phyloP scores from a whole-genome alignment of 2,888 invertebrate genomes.

The Amphipoea oculea region DNA sequence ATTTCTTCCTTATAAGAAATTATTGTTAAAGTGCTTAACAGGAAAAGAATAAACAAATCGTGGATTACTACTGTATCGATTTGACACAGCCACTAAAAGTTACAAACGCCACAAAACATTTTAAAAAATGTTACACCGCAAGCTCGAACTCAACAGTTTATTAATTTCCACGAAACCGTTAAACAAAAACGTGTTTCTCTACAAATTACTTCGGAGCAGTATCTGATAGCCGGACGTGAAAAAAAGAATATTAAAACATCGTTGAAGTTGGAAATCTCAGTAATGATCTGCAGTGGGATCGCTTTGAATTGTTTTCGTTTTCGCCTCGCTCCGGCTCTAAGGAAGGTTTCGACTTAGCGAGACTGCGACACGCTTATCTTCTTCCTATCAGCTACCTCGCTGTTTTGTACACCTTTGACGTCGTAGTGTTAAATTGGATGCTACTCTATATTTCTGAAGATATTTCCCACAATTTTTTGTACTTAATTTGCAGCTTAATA shows the following conservation, averaged over 20 bases:
- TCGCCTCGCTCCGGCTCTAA: constrained; percentile 51
- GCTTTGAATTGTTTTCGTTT: constrained; percentile 84
- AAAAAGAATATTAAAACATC: constrained; percentile 75
- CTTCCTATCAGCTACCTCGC: constrained; percentile 33
- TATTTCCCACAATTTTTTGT: background rate
- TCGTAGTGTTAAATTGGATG: constrained; percentile 34
- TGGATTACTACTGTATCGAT: background rate
- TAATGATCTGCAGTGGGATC: constrained; percentile 82
- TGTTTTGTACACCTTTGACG: constrained; percentile 39
- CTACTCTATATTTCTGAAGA: background rate
- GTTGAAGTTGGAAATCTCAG: constrained; percentile 78
- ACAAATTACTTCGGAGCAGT: constrained; percentile 74
- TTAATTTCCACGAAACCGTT: constrained; percentile 75
- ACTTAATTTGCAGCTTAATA: background rate
- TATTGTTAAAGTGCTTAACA: background rate
- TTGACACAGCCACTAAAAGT: background rate
- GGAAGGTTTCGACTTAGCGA: constrained; percentile 43
- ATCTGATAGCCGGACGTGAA: constrained; percentile 75
- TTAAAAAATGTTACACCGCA: constrained; percentile 43
- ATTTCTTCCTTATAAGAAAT: background rate
- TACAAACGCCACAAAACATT: constrained; percentile 14
- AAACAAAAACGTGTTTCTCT: constrained; percentile 74
- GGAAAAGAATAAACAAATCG: background rate
- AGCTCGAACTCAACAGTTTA: constrained; percentile 64
- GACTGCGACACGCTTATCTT: constrained; percentile 51